Evolutionary conservation across 2,797 vertebrate species (phyloP), one percentile per base, ranked within the genome.

Genomic region (Periophthalmus magnuspinnatus): DNA sequence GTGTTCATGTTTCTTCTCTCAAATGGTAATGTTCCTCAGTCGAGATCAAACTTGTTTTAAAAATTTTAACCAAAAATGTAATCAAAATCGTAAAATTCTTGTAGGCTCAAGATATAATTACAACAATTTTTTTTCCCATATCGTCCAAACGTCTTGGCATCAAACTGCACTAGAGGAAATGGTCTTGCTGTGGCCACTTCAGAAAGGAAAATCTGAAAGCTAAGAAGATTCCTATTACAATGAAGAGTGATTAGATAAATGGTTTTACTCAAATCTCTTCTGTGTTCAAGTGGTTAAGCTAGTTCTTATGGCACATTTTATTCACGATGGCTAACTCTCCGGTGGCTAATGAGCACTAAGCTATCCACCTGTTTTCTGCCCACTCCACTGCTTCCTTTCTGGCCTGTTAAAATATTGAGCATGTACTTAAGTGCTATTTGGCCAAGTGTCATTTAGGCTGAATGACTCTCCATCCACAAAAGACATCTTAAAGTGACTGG

Each of bases 351-450:
- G 69, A 68, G 76, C 81, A 21, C 69, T 74, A 80, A 70, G 80
- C 80, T 86, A 87, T 79, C 83, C 87, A 90, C 89, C 89, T 90
- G 83, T 88, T 81, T 86, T 89, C 67, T 72, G 84, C 72, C 62
- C 85, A 79, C 84, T 90, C 84, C 80, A 83, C 75, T 24, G 83
- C 90, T 84, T 88, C 88, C 88, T 89, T 86, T 80, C 71, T 70
- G 75, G 83, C 88, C 89, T 93, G 89, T 91, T 94, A 91, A 94
- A 94, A 94, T 94, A 94, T 94, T 94, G 89, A 94, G 91, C 88
- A 92, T 89, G 91, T 93, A 90, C 94, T 94, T 94, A 94, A 94
- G 93, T 94, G 93, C 91, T 93, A 91, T 93, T 93, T 93, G 92
- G 90, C 90, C 88, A 90, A 94, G 92, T 93, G 93, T 91, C 90